A percentile compares a stretch with the other conserved stretches of the same genome.
Evolutionary conservation across 2,888 invertebrate genomes (phyloP).

Genomic region (Diarsia rubi): DNA sequence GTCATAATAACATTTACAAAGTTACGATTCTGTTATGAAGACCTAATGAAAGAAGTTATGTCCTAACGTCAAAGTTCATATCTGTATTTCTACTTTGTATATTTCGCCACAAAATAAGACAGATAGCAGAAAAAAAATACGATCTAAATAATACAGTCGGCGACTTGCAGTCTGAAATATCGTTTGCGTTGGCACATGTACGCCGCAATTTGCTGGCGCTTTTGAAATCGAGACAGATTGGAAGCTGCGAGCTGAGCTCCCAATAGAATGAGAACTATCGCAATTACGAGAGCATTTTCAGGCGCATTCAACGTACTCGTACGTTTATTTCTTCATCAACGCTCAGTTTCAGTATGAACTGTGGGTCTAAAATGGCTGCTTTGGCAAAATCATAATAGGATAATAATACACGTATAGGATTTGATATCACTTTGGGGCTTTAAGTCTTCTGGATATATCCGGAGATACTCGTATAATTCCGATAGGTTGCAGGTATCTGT

Average conservation of each 20-base stretch:
- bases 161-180: constrained; percentile 42
- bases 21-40: constrained; percentile 12
- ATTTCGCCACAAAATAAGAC: constrained; percentile 1
- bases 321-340: constrained; percentile 13
- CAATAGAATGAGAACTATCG: constrained; percentile 23
- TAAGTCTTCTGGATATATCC: neutral
- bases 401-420: neutral
- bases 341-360: neutral
- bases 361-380: too few relatives aligned
- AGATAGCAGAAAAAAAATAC: constrained; percentile 15
- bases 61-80: neutral
- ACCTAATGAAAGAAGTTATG: constrained; percentile 5
- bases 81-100: neutral
- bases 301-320: neutral
- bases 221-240: constrained; percentile 52
- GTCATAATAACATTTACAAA: constrained; percentile 15
- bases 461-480: neutral
- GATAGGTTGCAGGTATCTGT: neutral
- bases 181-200: constrained; percentile 38
- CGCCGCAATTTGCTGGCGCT: constrained; percentile 50
- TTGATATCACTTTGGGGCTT: neutral
- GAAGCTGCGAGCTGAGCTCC: constrained; percentile 17
- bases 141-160: constrained; percentile 16
- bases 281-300: constrained; percentile 34
- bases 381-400: too few relatives aligned